A percentile compares a stretch with the other conserved stretches of the same genome.
Conservation (phyloP, 2,113 vertebrate species). For the Semnornis frantzii region DNA sequence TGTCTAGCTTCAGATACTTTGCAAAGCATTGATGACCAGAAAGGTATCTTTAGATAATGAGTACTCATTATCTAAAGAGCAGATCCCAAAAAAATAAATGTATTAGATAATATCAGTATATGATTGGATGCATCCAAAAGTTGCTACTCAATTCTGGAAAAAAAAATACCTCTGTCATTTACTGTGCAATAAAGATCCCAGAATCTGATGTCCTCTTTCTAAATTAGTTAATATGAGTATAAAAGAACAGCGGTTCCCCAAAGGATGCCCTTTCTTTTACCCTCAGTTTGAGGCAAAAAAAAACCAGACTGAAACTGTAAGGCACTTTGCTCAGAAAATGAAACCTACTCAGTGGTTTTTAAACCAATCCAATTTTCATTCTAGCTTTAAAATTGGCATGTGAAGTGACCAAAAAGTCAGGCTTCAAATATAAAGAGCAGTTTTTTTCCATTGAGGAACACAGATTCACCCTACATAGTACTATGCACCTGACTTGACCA, state of each 20-base stretch:
- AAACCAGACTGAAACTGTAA: constrained; percentile 14
- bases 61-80: neutral
- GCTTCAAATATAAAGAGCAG: neutral
- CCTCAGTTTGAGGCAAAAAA: neutral
- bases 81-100: neutral
- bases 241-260: neutral
- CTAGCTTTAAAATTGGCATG: neutral
- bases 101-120: neutral
- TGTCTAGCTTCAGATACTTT: neutral
- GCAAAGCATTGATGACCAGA: neutral
- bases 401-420: neutral
- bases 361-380: neutral
- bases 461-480: neutral
- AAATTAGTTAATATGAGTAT: neutral
- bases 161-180: neutral
- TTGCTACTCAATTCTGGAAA: neutral
- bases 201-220: neutral
- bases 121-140: neutral
- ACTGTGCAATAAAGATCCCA: neutral
- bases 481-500: neutral
- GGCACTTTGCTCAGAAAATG: neutral
- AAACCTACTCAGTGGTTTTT: constrained; percentile 40
- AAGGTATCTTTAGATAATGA: too few relatives aligned
- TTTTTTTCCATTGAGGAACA: neutral
- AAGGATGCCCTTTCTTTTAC: constrained; percentile 43